phyloP scores from a whole-genome alignment of 1,140 invertebrate species.

The Pseudomyrmex pallidus region DNA sequence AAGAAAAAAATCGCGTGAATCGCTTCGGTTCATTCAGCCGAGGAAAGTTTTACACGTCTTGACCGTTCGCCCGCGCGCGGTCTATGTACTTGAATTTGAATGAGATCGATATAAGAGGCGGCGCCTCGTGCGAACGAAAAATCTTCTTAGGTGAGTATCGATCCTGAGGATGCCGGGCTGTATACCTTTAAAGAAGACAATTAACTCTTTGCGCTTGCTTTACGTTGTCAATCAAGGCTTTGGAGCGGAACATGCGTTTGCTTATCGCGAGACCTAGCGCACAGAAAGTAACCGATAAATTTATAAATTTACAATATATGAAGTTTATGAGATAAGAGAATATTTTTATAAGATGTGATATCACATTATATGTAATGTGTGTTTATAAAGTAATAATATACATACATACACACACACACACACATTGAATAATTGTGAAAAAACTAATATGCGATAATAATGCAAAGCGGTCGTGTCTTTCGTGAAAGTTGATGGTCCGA shows the following conservation, averaged over 20 bases:
- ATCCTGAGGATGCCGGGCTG: conserved; percentile 5
- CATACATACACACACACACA: not conserved
- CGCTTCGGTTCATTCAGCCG: conserved; percentile 14
- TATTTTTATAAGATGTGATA: not conserved
- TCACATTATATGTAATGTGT: not conserved
- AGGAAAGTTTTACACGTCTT: conserved; percentile 44
- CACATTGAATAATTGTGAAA: not conserved
- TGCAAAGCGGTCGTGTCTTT: not conserved
- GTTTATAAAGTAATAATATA: not conserved
- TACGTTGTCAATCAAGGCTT: conserved; percentile 9
- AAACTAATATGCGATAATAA: not conserved
- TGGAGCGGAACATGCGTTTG: not conserved
- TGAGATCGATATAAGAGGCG: conserved; percentile 67
- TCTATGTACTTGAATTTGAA: conserved; percentile 64
- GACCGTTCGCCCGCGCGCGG: conserved; percentile 41
- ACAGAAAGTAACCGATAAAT: not conserved
- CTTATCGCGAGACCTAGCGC: not conserved
- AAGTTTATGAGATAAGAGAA: not conserved
- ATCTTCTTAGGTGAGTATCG: conserved; percentile 52
- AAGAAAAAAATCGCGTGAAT: conserved; percentile 15
- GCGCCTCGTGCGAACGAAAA: conserved; percentile 59
- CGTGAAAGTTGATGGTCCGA: not conserved
- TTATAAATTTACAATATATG: not conserved
- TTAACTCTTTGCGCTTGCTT: not conserved
- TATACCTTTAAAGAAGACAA: not conserved